phyloP scores from a whole-genome alignment of 2,888 invertebrate genomes.

The Loripinus fragilis region DNA sequence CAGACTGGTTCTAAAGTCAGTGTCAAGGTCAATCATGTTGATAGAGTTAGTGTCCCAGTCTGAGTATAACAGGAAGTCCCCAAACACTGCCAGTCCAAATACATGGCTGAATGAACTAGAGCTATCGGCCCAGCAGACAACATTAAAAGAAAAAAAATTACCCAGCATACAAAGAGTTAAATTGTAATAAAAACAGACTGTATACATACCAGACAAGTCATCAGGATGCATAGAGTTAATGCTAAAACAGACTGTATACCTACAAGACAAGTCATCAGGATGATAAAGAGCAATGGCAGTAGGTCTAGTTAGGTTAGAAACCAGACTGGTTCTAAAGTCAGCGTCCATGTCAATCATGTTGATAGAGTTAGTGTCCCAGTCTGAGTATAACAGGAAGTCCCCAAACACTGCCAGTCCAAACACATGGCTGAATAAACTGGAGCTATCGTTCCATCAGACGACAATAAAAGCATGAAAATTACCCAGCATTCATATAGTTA shows the following conservation, averaged over 20 bases:
- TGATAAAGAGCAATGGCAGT: slow-evolving; percentile 69
- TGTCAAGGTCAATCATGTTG: slow-evolving; percentile 69
- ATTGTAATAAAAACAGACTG: no score
- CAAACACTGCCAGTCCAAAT: slow-evolving; percentile 66
- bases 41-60: slow-evolving; percentile 68
- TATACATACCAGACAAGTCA: background rate
- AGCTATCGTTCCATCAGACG: slow-evolving; percentile 60
- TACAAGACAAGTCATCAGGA: slow-evolving; percentile 64
- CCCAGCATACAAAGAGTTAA: no score
- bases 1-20: slow-evolving; percentile 62
- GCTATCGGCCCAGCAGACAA: slow-evolving; percentile 59
- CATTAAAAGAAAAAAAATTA: no score
- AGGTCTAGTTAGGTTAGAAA: slow-evolving; percentile 67
- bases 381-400: slow-evolving; percentile 69
- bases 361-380: slow-evolving; percentile 67
- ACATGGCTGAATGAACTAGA: slow-evolving; percentile 63
- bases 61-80: slow-evolving; percentile 69
- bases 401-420: slow-evolving; percentile 68
- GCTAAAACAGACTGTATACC: no score
- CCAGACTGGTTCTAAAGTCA: slow-evolving; percentile 62
- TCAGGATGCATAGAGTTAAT: no score
- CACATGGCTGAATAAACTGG: slow-evolving; percentile 62
- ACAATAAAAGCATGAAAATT: no score
- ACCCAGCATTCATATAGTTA: no score
- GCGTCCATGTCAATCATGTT: slow-evolving; percentile 71